phyloP scores from a whole-genome alignment of 2,113 vertebrate genomes.

The Saiga tatarica region DNA sequence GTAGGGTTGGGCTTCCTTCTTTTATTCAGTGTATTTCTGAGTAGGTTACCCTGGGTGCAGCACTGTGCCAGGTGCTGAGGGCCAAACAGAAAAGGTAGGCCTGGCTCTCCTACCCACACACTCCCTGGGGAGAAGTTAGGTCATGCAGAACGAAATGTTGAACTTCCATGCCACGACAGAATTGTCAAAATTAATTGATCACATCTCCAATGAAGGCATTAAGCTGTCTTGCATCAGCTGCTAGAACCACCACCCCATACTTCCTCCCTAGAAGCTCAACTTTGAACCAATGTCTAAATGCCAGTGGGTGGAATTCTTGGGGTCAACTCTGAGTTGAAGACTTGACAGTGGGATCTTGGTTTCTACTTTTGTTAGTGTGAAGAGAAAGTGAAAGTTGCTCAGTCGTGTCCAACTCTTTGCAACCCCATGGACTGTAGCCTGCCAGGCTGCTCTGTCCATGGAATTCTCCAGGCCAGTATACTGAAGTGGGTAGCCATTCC shows the following conservation, averaged over 20 bases:
- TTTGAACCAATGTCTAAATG: not conserved
- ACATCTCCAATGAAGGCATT: not conserved
- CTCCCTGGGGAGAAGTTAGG: not conserved
- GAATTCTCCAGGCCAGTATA: not conserved
- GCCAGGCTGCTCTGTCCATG: not conserved
- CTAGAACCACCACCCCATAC: not conserved
- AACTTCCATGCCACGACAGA: not conserved
- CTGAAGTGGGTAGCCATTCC: not conserved
- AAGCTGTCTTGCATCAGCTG: not conserved
- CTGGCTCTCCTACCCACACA: not conserved
- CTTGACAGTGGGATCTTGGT: not conserved
- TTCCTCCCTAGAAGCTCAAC: not conserved
- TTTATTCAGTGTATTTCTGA: constrained; percentile 16
- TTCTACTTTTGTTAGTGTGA: not conserved
- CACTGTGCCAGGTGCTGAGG: not conserved
- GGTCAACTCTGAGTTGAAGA: not conserved
- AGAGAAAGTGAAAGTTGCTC: not conserved
- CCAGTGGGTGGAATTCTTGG: not conserved
- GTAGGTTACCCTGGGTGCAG: not conserved
- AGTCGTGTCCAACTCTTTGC: not conserved
- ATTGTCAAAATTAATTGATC: constrained; percentile 28
- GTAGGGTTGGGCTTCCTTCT: not conserved
- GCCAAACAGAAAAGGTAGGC: not conserved
- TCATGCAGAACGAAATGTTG: not conserved
- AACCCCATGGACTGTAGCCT: not conserved